Evolutionary conservation across 2,113 vertebrate genomes (phyloP).

Genomic region (Amphiprion ocellaris): DNA sequence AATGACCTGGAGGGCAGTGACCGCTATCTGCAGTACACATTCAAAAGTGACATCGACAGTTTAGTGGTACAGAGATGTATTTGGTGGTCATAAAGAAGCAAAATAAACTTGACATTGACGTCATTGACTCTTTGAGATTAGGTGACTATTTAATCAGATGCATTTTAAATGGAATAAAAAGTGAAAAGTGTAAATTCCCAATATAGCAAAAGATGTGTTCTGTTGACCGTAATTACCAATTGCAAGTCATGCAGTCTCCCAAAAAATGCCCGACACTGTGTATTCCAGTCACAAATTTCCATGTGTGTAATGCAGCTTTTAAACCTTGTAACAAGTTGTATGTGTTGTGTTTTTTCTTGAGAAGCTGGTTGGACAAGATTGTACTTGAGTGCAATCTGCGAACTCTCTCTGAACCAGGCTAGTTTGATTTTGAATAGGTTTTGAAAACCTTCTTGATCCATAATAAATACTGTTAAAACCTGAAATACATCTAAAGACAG

Average conservation of each 20-base stretch:
- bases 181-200: too few relatives aligned
- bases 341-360: background rate
- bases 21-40: background rate
- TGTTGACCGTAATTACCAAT: too few relatives aligned
- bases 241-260: too few relatives aligned
- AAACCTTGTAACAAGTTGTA: background rate
- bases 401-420: background rate
- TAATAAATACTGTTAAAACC: constrained; percentile 2
- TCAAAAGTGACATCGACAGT: too few relatives aligned
- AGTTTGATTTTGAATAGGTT: constrained; percentile 12
- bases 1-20: constrained; percentile 10
- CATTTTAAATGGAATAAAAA: too few relatives aligned
- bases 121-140: too few relatives aligned
- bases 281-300: background rate
- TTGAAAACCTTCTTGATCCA: background rate
- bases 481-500: background rate
- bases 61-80: too few relatives aligned
- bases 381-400: background rate
- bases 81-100: too few relatives aligned
- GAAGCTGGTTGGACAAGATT: background rate
- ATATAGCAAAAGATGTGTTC: too few relatives aligned
- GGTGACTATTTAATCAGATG: too few relatives aligned
- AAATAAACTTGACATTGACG: too few relatives aligned
- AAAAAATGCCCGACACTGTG: background rate
- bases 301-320: background rate